These are phyloP conservation scores for Sanderia malayensis DNA, from an alignment of 30 jellyfish, hydroid and myxozoan species.

Conservation along the genomic window DNA sequence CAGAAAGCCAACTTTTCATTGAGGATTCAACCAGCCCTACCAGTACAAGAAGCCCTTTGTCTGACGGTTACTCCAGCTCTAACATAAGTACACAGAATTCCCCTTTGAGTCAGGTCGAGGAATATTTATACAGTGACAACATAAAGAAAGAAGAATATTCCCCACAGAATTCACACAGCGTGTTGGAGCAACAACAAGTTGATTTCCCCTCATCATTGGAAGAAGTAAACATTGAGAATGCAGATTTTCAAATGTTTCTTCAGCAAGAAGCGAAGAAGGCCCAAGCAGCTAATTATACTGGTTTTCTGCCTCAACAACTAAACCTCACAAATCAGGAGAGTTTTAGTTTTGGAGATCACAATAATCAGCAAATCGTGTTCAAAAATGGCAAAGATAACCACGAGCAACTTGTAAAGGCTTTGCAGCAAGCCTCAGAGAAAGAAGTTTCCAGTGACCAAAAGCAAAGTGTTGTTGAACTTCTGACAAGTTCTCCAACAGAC, in stretches of 20 bases:
- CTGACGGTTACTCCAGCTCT: constrained; percentile 40
- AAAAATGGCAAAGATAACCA: not conserved
- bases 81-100: constrained; percentile 50
- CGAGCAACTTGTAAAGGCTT: not conserved
- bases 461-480: not conserved
- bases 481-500: not conserved
- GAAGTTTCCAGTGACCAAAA: not conserved
- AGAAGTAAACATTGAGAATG: not conserved
- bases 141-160: constrained; percentile 45
- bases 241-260: not conserved
- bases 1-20: constrained; percentile 41
- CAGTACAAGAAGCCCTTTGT: constrained; percentile 49
- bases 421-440: not conserved
- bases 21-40: constrained; percentile 46
- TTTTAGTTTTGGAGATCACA: not conserved
- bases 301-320: constrained; percentile 1
- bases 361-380: not conserved
- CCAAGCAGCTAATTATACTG: not conserved
- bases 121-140: constrained; percentile 4
- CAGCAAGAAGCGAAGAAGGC: not conserved
- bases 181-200: not conserved
- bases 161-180: constrained; percentile 15
- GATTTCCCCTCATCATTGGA: not conserved
- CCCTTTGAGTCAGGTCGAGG: constrained; percentile 39
- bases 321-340: not conserved